Conservation (phyloP, 2,888 invertebrate species). For the Miltochrista miniata region DNA sequence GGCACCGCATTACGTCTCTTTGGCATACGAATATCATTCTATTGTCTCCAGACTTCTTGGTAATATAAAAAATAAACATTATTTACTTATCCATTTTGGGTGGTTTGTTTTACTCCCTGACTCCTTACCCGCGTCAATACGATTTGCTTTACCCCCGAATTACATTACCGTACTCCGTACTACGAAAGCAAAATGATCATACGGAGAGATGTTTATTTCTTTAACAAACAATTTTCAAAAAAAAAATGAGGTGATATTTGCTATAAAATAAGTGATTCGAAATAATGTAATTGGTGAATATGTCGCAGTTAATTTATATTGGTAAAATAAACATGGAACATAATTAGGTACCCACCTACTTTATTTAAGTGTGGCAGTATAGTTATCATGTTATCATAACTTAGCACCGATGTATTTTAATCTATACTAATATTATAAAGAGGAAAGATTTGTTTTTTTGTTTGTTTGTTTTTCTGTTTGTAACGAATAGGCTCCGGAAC, state of each 20-base stretch:
- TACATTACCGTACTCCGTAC: conserved; percentile 31
- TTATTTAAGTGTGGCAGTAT: no score
- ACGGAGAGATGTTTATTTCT: conserved; percentile 19
- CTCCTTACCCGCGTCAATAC: conserved; percentile 37
- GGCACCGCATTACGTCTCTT: conserved; percentile 32
- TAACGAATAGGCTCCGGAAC: no score
- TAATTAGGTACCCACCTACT: no score
- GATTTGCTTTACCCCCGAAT: conserved; percentile 39
- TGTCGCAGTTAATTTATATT: no score
- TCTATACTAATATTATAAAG: no score
- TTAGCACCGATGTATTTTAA: no score
- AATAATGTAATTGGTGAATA: no score
- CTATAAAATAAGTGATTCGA: no score
- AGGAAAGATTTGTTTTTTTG: no score
- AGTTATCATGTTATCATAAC: no score
- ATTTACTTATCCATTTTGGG: conserved; percentile 41
- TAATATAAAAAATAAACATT: conserved; percentile 38
- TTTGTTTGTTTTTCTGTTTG: no score
- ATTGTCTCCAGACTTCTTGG: conserved; percentile 26
- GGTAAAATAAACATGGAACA: no score
- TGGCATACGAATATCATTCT: conserved; percentile 37
- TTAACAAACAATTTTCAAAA: conserved; percentile 19
- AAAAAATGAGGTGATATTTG: neutral
- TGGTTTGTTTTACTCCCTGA: conserved; percentile 36
- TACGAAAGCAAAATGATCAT: conserved; percentile 30